Base-by-base conservation (phyloP, 1,140 invertebrate species). In the Telenomus remus region DNA sequence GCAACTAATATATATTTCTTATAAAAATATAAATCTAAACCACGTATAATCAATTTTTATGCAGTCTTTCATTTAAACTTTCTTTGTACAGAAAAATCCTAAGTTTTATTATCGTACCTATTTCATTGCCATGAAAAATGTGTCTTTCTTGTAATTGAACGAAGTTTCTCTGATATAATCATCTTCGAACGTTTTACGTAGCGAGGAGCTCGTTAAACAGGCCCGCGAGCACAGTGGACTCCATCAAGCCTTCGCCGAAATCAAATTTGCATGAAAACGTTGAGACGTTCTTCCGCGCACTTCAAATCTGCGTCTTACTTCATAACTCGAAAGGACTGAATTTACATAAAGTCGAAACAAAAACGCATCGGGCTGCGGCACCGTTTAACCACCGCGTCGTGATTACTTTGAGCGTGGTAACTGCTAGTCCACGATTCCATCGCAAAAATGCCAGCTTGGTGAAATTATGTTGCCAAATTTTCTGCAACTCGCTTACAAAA, bases 311-410 rank as follows among this genome's bases (percentile, higher is more conserved):
- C 71, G 71, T 74, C 71, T 79, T 75, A 79, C 76, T 79, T 75
- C 71, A 79, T 75, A 79, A 79, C 68, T 79, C 53, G 68, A 68
- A 75, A 72, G 71, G 57, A 71, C 42, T 37, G 63, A 60, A 79
- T 79, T 79, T 75, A 56, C 76, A 79, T 79, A 79, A 79, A 79
- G 59, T 72, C 68, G 71, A 72, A 71, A 79, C 76, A 75, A 79
- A 57, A 56, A 78, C 74, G 69, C 65, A 43, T 63, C 27, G 35
- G 68, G 59, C 48, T 8, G 49, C 69, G 75, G 59, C 46, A 56
- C 64, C 76, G 60, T 74, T 78, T 78, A 78, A 78, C 47, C 66
- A 71, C 51, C 47, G n/a, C n/a, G 63, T 61, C 56, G 47, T 70
- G 70, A 74, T 78, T 78, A 74, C 70, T 71, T 61, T 46, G 56